phyloP scores from a whole-genome alignment of 2,888 invertebrate genomes.

The Cosmopolites sordidus region DNA sequence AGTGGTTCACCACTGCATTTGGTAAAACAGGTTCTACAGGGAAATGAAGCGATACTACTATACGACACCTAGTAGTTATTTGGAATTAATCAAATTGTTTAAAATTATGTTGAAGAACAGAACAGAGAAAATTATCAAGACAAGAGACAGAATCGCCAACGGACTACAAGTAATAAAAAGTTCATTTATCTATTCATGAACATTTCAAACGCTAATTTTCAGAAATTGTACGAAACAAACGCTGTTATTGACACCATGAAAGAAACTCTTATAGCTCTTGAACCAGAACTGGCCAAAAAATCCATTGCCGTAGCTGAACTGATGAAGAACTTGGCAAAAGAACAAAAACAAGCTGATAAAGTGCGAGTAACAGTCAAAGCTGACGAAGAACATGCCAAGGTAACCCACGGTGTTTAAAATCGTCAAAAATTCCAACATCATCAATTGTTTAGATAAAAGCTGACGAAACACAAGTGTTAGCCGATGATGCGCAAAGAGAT shows the following conservation, averaged over 20 bases:
- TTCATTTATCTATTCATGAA: background rate
- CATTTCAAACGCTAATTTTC: constrained; percentile 30
- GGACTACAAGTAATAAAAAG: constrained; percentile 66
- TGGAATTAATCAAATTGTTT: constrained; percentile 80
- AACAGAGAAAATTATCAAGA: constrained; percentile 63
- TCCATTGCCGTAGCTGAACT: constrained; percentile 71
- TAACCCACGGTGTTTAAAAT: too few species aligned
- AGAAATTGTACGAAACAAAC: constrained; percentile 80
- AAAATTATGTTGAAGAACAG: constrained; percentile 64
- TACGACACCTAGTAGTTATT: constrained; percentile 87
- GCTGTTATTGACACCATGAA: constrained; percentile 81
- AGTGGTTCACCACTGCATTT: background rate
- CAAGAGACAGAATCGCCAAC: constrained; percentile 67
- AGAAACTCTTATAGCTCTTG: constrained; percentile 73
- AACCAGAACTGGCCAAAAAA: constrained; percentile 74
- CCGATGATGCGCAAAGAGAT: constrained; percentile 81
- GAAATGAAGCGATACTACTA: constrained; percentile 86
- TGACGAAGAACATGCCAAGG: constrained; percentile 81
- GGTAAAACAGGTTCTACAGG: constrained; percentile 58
- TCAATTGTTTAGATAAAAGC: constrained; percentile 64
- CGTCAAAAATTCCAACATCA: background rate
- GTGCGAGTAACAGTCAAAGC: constrained; percentile 74
- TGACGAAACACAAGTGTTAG: constrained; percentile 74
- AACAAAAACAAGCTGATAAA: constrained; percentile 76
- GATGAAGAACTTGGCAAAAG: constrained; percentile 69